A percentile compares a stretch with the other conserved stretches of the same genome.
These are phyloP conservation scores for Chymomyza costata DNA, from an alignment of 1,140 invertebrate genomes.

Conservation along the genomic window DNA sequence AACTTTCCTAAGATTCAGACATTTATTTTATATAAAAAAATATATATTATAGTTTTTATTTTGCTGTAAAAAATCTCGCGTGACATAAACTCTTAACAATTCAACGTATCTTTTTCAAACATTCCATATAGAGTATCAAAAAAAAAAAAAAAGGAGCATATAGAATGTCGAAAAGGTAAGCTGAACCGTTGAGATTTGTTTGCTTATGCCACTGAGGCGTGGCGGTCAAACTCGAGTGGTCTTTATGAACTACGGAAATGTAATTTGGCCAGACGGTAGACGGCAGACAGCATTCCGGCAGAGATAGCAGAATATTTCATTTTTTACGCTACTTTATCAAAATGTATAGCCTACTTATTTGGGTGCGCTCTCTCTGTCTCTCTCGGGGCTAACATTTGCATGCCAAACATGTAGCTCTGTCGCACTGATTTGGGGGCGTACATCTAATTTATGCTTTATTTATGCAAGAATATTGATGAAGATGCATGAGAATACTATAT, in stretches of 20 bases:
- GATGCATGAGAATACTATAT: constrained; percentile 16
- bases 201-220: constrained; percentile 19
- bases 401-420: constrained; percentile 45
- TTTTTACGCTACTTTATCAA: constrained; percentile 33
- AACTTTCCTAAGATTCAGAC: too few relatives aligned
- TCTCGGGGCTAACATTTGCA: constrained; percentile 27
- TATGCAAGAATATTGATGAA: constrained; percentile 57
- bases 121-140: too few relatives aligned
- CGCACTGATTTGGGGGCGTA: constrained; percentile 45
- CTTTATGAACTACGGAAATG: constrained; percentile 60
- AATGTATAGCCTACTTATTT: constrained; percentile 43
- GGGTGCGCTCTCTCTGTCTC: neutral
- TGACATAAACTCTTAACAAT: too few relatives aligned
- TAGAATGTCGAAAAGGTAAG: too few relatives aligned
- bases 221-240: constrained; percentile 48
- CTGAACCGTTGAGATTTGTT: constrained; percentile 24
- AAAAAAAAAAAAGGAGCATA: too few relatives aligned
- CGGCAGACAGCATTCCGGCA: neutral
- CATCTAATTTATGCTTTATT: constrained; percentile 62
- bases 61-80: too few relatives aligned
- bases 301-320: constrained; percentile 48
- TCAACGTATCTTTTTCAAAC: too few relatives aligned
- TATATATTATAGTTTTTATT: too few relatives aligned
- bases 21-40: too few relatives aligned
- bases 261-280: constrained; percentile 33